A percentile compares a stretch with the other conserved stretches of the same genome.
Conservation (phyloP, 2,888 invertebrate genomes). For the Calliscelio sp. region DNA sequence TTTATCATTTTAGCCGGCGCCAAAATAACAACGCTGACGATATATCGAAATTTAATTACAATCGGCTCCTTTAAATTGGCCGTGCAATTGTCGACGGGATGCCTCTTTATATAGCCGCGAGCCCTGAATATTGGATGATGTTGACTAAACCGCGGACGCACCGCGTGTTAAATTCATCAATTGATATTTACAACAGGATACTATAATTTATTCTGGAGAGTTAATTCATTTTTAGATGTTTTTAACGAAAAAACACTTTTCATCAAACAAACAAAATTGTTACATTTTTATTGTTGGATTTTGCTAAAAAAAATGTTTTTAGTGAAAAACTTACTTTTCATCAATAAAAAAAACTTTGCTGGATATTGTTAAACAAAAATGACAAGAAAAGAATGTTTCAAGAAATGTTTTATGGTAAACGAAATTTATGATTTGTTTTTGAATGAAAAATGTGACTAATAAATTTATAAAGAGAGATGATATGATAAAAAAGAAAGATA, state of each 20-base stretch:
- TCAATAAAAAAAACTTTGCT: too few relatives aligned
- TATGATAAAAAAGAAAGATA: conserved; percentile 41
- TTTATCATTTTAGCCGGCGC: conserved; percentile 36
- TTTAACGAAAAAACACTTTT: too few relatives aligned
- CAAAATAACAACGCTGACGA: conserved; percentile 32
- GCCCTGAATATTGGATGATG: conserved; percentile 58
- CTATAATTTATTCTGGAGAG: conserved; percentile 54
- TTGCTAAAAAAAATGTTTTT: background rate
- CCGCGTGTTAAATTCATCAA: conserved; percentile 54
- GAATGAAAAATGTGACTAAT: background rate
- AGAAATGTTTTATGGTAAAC: too few relatives aligned
- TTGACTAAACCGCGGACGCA: conserved; percentile 45
- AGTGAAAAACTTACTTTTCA: too few relatives aligned
- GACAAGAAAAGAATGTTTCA: too few relatives aligned
- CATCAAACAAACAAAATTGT: too few relatives aligned
- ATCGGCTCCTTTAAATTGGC: conserved; percentile 40
- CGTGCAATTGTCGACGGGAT: conserved; percentile 5
- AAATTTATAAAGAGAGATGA: conserved; percentile 33
- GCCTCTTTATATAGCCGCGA: conserved; percentile 49
- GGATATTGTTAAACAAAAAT: too few relatives aligned
- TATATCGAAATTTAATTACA: conserved; percentile 58
- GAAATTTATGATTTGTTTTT: background rate
- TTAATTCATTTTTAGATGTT: conserved; percentile 28
- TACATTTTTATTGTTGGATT: too few relatives aligned
- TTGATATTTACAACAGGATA: conserved; percentile 55